Conservation (phyloP, 2,797 vertebrate genomes). For the Capromys pilorides region DNA sequence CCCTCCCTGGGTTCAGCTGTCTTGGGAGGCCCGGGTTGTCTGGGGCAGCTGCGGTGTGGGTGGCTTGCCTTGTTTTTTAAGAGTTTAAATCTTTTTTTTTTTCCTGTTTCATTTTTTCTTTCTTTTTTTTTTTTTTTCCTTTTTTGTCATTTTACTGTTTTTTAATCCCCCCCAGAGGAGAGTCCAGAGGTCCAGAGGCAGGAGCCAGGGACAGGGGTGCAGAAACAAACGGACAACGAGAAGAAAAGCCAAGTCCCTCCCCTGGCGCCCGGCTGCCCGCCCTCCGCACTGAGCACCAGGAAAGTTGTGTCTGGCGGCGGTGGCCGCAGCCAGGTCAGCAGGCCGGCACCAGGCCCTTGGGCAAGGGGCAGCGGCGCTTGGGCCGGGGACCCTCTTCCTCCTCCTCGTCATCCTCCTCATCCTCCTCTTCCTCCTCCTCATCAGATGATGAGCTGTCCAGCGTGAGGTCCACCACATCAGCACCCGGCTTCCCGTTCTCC, state of each 20-base stretch:
- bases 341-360: constrained; percentile 97
- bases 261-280: constrained; percentile 35
- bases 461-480: constrained; percentile 96
- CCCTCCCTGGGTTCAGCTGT: background rate
- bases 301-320: constrained; percentile 78
- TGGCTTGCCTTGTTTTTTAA: constrained; percentile 42
- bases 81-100: constrained; percentile 20
- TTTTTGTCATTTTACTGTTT: constrained; percentile 69
- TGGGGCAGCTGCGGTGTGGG: constrained; percentile 64
- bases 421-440: constrained; percentile 90
- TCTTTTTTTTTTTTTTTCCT: constrained; percentile 26
- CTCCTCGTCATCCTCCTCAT: constrained; percentile 94
- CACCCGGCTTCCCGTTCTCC: constrained; percentile 87
- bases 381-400: constrained; percentile 94
- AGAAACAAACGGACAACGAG: constrained; percentile 35
- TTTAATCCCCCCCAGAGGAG: constrained; percentile 81
- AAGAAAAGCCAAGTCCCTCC: constrained; percentile 73
- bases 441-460: constrained; percentile 96
- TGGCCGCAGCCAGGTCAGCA: constrained; percentile 89
- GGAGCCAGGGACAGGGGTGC: constrained; percentile 75
- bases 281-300: constrained; percentile 83
- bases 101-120: constrained; percentile 31
- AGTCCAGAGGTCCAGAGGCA: constrained; percentile 82
- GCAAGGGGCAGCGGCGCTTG: constrained; percentile 95
- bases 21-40: constrained; percentile 29